Evolutionary conservation across 2,888 invertebrate species (phyloP).

Genomic region (Galerucella nymphaeae): DNA sequence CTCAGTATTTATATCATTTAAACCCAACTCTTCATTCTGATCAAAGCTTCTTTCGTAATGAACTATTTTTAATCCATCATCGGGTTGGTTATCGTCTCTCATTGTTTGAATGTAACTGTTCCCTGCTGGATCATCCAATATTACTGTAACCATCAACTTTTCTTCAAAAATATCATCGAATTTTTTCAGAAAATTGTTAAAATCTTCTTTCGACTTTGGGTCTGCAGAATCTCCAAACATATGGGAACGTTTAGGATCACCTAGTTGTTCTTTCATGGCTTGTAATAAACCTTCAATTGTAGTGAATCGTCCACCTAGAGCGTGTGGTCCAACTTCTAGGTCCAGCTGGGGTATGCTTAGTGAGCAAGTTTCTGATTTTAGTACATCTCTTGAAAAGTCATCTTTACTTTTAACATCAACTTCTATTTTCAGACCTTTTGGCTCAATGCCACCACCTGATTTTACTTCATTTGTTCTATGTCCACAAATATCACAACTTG

Average conservation of each 20-base stretch:
- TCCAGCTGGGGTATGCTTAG: conserved; percentile 89
- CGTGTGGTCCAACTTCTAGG: conserved; percentile 84
- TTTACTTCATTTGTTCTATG: conserved; percentile 96
- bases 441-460: conserved; percentile 89
- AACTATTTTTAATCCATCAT: conserved; percentile 78
- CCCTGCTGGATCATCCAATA: conserved; percentile 97
- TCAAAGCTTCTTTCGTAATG: conserved; percentile 87
- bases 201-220: conserved; percentile 66
- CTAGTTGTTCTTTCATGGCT: conserved; percentile 82
- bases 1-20: conserved; percentile 96
- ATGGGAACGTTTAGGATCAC: conserved; percentile 69
- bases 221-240: conserved; percentile 80
- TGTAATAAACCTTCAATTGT: conserved; percentile 91
- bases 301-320: conserved; percentile 92
- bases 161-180: conserved; percentile 76
- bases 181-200: conserved; percentile 74
- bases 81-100: conserved; percentile 72
- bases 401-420: conserved; percentile 75
- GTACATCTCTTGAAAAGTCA: conserved; percentile 92
- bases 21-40: conserved; percentile 94
- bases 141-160: conserved; percentile 74
- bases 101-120: conserved; percentile 95
- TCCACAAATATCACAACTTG: conserved; percentile 91
- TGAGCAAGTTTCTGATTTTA: conserved; percentile 90
- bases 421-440: conserved; percentile 81